phyloP scores from a whole-genome alignment of 2,888 invertebrate species.

The Stratiomys singularior region DNA sequence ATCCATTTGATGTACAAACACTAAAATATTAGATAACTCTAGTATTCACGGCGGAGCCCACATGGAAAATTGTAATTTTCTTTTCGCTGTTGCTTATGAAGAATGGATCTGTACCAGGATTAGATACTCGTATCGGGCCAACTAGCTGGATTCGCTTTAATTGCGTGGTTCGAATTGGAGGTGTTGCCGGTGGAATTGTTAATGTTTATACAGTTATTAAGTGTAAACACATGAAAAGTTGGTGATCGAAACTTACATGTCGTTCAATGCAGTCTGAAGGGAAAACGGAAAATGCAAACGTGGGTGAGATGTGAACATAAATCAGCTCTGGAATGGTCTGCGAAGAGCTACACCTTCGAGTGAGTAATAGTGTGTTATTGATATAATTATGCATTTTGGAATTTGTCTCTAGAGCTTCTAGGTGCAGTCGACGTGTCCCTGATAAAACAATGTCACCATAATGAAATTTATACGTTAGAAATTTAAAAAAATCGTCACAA shows the following conservation, averaged over 20 bases:
- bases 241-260: background rate
- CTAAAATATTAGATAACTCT: slow-evolving; percentile 3
- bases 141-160: background rate
- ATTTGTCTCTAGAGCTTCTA: no score
- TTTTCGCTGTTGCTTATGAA: background rate
- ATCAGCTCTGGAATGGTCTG: no score
- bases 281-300: no score
- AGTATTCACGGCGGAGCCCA: background rate
- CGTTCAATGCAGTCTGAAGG: no score
- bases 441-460: no score
- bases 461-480: no score
- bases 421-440: no score
- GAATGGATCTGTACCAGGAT: background rate
- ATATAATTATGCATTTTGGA: no score
- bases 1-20: background rate
- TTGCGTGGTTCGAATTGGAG: slow-evolving; percentile 27
- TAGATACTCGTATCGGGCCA: background rate
- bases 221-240: slow-evolving; percentile 10
- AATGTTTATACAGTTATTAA: background rate
- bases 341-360: no score
- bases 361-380: no score
- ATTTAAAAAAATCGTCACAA: no score
- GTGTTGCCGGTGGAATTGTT: slow-evolving; percentile 21
- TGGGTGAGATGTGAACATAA: no score
- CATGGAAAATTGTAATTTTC: background rate